These are phyloP conservation scores for Thalassophryne amazonica DNA, from an alignment of 2,797 vertebrate genomes.

Conservation along the genomic window DNA sequence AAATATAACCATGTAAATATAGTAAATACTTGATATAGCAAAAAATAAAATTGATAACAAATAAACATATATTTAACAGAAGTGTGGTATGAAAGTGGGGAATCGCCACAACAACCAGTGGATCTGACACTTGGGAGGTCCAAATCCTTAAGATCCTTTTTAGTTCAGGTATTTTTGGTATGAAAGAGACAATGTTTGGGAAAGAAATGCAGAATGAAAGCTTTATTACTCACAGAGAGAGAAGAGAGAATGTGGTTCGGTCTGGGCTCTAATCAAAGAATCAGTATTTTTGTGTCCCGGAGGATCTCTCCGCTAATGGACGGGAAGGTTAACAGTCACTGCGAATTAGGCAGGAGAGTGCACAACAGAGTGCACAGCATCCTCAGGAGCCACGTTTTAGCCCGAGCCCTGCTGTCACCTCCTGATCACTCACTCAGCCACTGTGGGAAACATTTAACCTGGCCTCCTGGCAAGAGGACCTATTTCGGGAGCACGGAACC, in stretches of 20 bases:
- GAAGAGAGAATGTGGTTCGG: conserved; percentile 30
- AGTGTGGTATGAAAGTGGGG: no score
- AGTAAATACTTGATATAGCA: no score
- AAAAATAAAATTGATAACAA: no score
- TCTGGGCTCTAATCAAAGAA: conserved; percentile 66
- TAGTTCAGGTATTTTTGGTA: no score
- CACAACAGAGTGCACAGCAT: conserved; percentile 29
- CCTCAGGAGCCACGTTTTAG: conserved; percentile 38
- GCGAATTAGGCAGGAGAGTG: conserved; percentile 33
- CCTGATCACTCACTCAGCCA: conserved; percentile 26
- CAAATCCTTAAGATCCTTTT: no score
- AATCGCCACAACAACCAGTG: no score
- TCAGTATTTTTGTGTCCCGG: conserved; percentile 64
- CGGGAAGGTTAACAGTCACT: conserved; percentile 55
- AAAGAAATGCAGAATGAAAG: conserved; percentile 21
- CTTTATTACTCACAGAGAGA: conserved; percentile 34
- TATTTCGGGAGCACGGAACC: no score
- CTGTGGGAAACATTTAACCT: conserved; percentile 16
- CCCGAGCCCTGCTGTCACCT: conserved; percentile 22
- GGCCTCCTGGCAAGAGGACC: background rate
- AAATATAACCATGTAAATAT: no score
- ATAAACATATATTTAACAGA: no score
- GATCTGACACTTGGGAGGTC: no score
- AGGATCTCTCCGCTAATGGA: conserved; percentile 64
- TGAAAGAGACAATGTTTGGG: no score